These are phyloP conservation scores for Apodemia hepburni DNA, from an alignment of 2,888 invertebrate species.

Conservation along the genomic window DNA sequence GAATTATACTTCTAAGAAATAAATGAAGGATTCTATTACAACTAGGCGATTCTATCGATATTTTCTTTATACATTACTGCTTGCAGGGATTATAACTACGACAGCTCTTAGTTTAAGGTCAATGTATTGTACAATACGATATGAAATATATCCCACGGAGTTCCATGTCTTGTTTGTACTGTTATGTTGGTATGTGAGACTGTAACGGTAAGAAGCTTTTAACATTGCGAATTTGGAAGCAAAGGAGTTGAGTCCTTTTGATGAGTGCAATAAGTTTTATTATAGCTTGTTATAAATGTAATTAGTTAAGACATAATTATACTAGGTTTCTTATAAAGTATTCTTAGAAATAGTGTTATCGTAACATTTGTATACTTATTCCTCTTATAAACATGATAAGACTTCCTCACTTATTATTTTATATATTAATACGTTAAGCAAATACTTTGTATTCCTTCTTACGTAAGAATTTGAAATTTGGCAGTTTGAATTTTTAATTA, in stretches of 20 bases:
- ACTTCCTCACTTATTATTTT: no score
- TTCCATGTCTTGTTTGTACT: constrained; percentile 34
- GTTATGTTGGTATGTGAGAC: constrained; percentile 34
- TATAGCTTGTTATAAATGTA: not conserved
- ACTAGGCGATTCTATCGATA: constrained; percentile 15
- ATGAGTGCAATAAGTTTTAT: not conserved
- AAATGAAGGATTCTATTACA: constrained; percentile 33
- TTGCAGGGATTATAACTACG: constrained; percentile 14
- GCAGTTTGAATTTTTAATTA: no score
- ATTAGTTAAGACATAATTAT: not conserved
- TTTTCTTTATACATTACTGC: constrained; percentile 25
- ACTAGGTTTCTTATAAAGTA: not conserved
- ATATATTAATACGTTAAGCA: no score
- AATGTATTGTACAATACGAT: constrained; percentile 19
- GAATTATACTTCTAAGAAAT: constrained; percentile 37
- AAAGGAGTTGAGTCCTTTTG: not conserved
- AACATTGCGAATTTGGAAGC: not conserved
- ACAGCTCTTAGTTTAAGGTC: constrained; percentile 9
- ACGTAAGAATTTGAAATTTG: no score
- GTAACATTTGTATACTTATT: not conserved
- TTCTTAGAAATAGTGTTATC: constrained; percentile 1
- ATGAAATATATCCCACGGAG: constrained; percentile 19
- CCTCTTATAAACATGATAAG: no score
- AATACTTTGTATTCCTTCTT: no score
- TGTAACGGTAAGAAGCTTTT: constrained; percentile 32